phyloP scores from a whole-genome alignment of 2,113 vertebrate species.

The Callionymus lyra region DNA sequence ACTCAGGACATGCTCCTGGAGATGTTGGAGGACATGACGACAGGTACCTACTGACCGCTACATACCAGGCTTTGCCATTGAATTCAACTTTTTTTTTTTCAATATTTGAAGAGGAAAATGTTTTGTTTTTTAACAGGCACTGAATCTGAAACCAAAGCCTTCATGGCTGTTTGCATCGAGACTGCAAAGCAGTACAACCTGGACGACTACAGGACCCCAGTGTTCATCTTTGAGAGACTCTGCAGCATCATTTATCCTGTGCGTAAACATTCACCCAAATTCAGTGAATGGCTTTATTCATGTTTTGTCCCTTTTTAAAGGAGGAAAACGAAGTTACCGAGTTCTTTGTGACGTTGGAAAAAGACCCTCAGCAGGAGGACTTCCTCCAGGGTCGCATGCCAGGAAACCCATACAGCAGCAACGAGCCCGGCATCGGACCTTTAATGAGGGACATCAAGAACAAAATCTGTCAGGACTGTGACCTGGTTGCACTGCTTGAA shows the following conservation, averaged over 20 bases:
- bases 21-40: conserved; percentile 99
- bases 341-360: conserved; percentile 97
- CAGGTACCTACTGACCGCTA: conserved; percentile 66
- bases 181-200: conserved; percentile 94
- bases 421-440: conserved; percentile 89
- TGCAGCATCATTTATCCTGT: conserved; percentile 99
- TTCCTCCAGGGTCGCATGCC: conserved; percentile 98
- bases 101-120: neutral
- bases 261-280: conserved; percentile 34
- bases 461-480: conserved; percentile 98
- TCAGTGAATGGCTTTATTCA: neutral
- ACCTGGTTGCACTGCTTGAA: conserved; percentile 93
- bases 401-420: conserved; percentile 96
- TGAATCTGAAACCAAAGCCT: conserved; percentile 95
- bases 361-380: conserved; percentile 97
- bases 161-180: conserved; percentile 98
- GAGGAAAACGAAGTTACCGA: conserved; percentile 98
- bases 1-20: conserved; percentile 98
- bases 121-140: conserved; percentile 71
- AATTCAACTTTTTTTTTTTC: too few species aligned
- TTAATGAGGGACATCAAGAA: conserved; percentile 99
- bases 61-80: neutral
- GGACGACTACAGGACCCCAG: conserved; percentile 92
- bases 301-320: conserved; percentile 49
- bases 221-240: conserved; percentile 98